phyloP scores from a whole-genome alignment of 1,140 invertebrate species.

The Euura lappo region DNA sequence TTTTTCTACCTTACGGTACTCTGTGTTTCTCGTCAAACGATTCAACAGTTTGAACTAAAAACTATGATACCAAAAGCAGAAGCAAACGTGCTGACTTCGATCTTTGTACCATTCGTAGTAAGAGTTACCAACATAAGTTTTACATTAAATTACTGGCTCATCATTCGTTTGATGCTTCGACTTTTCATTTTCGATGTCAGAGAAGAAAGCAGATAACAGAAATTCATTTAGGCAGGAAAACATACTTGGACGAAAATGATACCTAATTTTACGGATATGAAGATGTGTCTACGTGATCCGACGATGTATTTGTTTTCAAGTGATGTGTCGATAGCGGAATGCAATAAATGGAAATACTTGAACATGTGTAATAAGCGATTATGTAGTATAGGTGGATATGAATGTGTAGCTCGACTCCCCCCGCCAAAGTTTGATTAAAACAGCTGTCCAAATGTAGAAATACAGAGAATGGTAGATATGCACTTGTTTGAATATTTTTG shows the following conservation, averaged over 20 bases:
- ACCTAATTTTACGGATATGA: too few species aligned
- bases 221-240: too few species aligned
- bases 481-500: neutral
- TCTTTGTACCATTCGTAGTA: slow-evolving; percentile 23
- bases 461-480: neutral
- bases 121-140: neutral
- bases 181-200: too few species aligned
- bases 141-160: neutral
- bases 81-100: slow-evolving; percentile 46
- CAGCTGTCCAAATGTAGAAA: neutral
- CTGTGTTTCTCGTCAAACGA: neutral
- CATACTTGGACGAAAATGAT: too few species aligned
- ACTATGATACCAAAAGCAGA: slow-evolving; percentile 34
- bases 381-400: neutral
- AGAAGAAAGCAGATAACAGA: too few species aligned
- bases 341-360: too few species aligned
- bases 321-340: too few species aligned
- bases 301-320: too few species aligned
- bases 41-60: neutral
- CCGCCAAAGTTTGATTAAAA: neutral
- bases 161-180: too few species aligned
- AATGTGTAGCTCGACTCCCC: neutral
- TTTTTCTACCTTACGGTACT: neutral
- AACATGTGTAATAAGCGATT: too few species aligned
- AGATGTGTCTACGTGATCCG: too few species aligned